Evolutionary conservation across 2,113 vertebrate genomes (phyloP).

Genomic region (Budorcas taxicolor): DNA sequence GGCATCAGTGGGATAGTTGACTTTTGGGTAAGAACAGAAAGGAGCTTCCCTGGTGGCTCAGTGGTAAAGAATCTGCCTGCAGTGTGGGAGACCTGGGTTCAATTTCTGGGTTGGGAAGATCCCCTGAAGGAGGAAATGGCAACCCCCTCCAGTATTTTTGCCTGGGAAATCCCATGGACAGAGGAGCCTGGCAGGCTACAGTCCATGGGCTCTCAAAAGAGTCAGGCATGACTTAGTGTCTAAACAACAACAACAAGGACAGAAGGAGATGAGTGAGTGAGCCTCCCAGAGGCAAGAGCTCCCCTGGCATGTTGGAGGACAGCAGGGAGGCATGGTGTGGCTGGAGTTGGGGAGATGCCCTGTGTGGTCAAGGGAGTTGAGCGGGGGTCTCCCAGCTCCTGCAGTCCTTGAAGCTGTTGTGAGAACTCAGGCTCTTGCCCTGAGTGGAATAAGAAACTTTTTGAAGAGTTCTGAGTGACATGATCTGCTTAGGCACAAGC

Average conservation of each 20-base stretch:
- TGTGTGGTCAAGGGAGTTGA: neutral
- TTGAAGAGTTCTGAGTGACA: neutral
- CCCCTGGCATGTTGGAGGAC: neutral
- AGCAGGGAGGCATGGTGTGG: rapidly evolving
- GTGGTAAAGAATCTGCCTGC: neutral
- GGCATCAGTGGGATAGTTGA: neutral
- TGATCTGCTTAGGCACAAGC: slow-evolving; percentile 2
- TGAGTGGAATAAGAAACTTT: neutral
- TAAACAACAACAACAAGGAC: neutral
- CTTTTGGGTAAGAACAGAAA: neutral
- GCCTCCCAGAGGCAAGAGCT: neutral
- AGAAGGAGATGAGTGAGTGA: neutral
- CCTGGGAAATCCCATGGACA: neutral
- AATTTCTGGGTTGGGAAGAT: neutral
- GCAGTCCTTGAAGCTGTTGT: neutral
- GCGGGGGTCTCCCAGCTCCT: rapidly evolving
- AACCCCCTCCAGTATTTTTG: neutral
- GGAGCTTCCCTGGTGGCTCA: neutral
- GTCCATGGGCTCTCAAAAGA: neutral
- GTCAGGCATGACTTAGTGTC: neutral
- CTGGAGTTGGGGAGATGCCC: neutral
- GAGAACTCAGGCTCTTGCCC: neutral
- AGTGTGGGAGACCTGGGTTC: neutral
- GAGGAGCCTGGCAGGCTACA: neutral
- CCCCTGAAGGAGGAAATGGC: neutral